Conservation (phyloP, 1,140 invertebrate genomes). For the Calosoma granatense region DNA sequence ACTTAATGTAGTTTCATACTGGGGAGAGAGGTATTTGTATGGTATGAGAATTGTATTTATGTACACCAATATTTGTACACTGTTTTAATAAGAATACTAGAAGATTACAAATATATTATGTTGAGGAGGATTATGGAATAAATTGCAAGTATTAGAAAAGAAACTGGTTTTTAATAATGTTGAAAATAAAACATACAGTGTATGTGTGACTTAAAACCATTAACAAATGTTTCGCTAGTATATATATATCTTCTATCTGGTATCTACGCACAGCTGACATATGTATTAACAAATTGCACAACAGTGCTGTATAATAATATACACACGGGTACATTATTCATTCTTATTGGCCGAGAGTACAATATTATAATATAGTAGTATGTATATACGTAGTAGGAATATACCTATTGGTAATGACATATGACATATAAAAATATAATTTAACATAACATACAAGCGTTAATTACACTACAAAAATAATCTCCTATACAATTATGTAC, state of each 20-base stretch:
- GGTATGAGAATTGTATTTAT: no score
- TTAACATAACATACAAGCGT: slow-evolving; percentile 2
- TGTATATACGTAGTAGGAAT: no score
- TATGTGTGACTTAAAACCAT: background rate
- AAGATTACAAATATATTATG: no score
- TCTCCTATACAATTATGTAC: background rate
- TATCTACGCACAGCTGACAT: background rate
- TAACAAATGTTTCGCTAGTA: background rate
- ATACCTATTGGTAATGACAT: no score
- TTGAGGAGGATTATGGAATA: no score
- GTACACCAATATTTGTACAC: no score
- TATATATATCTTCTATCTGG: no score
- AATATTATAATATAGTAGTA: no score
- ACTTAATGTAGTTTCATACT: no score
- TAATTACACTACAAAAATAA: slow-evolving; percentile 4
- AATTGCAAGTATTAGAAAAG: background rate
- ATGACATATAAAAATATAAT: slow-evolving; percentile 2
- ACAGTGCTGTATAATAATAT: background rate
- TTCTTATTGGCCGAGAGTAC: background rate
- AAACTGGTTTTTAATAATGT: background rate
- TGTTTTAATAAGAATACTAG: no score
- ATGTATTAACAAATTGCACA: slow-evolving; percentile 2
- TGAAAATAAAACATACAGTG: background rate
- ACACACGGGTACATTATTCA: background rate
- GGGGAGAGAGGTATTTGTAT: no score